phyloP scores from a whole-genome alignment of 2,113 vertebrate genomes.

The Camarhynchus parvulus region DNA sequence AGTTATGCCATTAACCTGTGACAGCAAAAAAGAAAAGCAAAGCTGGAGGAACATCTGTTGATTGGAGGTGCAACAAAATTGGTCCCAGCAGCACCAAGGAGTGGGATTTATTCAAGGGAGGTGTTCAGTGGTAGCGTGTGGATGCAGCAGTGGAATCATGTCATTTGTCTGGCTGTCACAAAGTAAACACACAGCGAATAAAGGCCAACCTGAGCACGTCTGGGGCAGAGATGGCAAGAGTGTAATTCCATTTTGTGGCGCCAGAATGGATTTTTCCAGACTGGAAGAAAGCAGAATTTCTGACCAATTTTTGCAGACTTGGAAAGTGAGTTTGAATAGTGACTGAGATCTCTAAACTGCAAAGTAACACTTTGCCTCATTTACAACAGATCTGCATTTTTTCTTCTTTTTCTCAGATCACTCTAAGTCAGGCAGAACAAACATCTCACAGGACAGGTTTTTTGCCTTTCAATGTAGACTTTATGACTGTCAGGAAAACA shows the following conservation, averaged over 20 bases:
- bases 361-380: neutral
- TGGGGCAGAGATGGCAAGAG: neutral
- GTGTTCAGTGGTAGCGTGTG: neutral
- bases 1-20: neutral
- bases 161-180: neutral
- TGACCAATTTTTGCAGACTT: neutral
- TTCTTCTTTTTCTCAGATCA: neutral
- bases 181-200: neutral
- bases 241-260: rapidly evolving
- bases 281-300: neutral
- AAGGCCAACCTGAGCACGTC: neutral
- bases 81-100: neutral
- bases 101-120: neutral
- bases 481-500: neutral
- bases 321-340: neutral
- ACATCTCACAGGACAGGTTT: neutral
- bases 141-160: neutral
- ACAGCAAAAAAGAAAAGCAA: neutral
- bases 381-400: neutral
- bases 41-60: neutral
- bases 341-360: neutral
- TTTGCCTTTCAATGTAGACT: neutral
- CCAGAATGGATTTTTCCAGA: neutral
- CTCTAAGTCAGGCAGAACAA: neutral
- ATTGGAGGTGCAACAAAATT: neutral